These are phyloP conservation scores for Xenopus laevis DNA, from an alignment of 2,113 vertebrate genomes.

Conservation along the genomic window DNA sequence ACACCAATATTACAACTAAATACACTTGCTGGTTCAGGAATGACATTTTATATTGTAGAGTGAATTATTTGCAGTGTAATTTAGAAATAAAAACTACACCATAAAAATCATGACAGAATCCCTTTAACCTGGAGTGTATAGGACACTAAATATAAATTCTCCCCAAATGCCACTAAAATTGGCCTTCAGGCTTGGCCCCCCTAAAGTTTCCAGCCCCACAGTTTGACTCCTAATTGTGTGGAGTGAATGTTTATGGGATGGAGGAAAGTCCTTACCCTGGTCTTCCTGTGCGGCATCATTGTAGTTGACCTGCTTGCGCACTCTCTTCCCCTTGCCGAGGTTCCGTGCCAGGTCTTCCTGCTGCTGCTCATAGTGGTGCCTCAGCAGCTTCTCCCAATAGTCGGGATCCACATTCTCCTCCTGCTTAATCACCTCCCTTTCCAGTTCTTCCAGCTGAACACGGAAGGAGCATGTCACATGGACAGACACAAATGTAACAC, in stretches of 20 bases:
- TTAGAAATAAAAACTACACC: too few species aligned
- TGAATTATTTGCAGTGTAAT: too few species aligned
- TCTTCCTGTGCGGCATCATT: slow-evolving; percentile 90
- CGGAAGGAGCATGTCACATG: background rate
- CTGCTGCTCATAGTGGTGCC: slow-evolving; percentile 92
- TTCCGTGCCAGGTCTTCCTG: slow-evolving; percentile 79
- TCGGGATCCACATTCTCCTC: slow-evolving; percentile 93
- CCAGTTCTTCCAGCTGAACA: slow-evolving; percentile 85
- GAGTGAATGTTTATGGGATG: background rate
- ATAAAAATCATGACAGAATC: too few species aligned
- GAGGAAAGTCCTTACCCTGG: slow-evolving; percentile 69
- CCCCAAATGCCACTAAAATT: too few species aligned
- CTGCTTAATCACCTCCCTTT: slow-evolving; percentile 96
- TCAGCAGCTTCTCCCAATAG: slow-evolving; percentile 89
- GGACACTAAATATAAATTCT: too few species aligned
- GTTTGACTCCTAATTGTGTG: too few species aligned
- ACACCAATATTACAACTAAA: too few species aligned
- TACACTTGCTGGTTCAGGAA: too few species aligned
- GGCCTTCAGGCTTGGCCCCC: too few species aligned
- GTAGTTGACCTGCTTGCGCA: slow-evolving; percentile 93
- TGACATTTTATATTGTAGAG: too few species aligned
- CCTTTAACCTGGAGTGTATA: too few species aligned
- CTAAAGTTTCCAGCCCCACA: too few species aligned
- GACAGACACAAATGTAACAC: background rate
- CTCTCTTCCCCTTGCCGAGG: slow-evolving; percentile 87